Evolutionary conservation across 2,888 invertebrate genomes (phyloP).

Genomic region (Tinea pellionella): DNA sequence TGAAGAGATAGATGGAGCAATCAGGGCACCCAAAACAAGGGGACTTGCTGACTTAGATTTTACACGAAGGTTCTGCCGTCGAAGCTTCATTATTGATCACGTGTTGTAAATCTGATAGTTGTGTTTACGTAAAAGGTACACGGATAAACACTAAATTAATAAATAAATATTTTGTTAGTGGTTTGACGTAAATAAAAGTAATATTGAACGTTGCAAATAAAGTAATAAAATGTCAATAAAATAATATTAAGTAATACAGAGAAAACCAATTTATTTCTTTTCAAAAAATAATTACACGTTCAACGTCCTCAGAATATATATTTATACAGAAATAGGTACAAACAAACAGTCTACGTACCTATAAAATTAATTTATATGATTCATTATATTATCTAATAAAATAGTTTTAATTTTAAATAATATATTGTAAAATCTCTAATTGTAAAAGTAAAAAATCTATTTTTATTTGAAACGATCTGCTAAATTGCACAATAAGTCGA

Average conservation of each 20-base stretch:
- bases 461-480: too few relatives aligned
- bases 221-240: background rate
- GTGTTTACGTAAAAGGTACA: slow-evolving; percentile 38
- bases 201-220: background rate
- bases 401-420: too few relatives aligned
- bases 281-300: background rate
- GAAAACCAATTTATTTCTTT: background rate
- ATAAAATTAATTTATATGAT: too few relatives aligned
- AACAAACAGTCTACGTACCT: too few relatives aligned
- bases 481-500: background rate
- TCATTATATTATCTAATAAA: too few relatives aligned
- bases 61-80: slow-evolving; percentile 34
- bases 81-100: slow-evolving; percentile 55
- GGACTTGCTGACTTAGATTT: slow-evolving; percentile 50
- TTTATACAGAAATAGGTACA: too few relatives aligned
- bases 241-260: background rate
- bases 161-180: too few relatives aligned
- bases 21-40: slow-evolving; percentile 31
- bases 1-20: slow-evolving; percentile 58
- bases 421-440: too few relatives aligned
- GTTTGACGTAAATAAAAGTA: too few relatives aligned
- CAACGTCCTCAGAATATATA: too few relatives aligned
- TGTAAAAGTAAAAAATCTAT: too few relatives aligned
- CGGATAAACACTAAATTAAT: slow-evolving; percentile 7
- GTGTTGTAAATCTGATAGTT: slow-evolving; percentile 46